Conservation (phyloP, 2,797 vertebrate species). For the Gorsachius magnificus region DNA sequence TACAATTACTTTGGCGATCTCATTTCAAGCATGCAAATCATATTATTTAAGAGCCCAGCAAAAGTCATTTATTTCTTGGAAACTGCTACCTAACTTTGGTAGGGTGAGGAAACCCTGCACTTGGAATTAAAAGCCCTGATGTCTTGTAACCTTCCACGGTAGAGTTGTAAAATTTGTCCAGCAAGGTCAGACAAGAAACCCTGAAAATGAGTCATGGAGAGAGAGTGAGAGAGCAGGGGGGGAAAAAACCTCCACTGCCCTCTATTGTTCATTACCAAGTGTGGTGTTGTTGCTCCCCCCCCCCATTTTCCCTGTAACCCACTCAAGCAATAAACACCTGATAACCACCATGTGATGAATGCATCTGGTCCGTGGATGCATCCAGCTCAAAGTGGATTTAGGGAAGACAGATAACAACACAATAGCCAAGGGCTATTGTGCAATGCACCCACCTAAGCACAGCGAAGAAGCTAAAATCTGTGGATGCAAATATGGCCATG, state of each 20-base stretch:
- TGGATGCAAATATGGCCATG: too few species aligned
- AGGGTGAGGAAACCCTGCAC: background rate
- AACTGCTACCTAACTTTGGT: constrained; percentile 67
- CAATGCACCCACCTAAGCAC: too few species aligned
- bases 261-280: background rate
- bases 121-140: constrained; percentile 47
- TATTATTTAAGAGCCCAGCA: constrained; percentile 77
- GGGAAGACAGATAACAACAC: too few species aligned
- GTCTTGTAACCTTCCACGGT: background rate
- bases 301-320: too few species aligned
- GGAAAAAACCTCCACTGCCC: fast-evolving
- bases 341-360: too few species aligned
- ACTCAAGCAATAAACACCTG: too few species aligned
- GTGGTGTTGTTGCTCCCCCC: too few species aligned
- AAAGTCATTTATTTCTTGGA: constrained; percentile 76
- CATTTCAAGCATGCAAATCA: constrained; percentile 80
- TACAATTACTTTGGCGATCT: constrained; percentile 78
- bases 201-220: background rate
- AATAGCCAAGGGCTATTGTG: too few species aligned
- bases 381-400: too few species aligned
- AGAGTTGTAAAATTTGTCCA: constrained; percentile 39
- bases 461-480: too few species aligned
- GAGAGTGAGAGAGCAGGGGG: background rate
- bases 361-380: too few species aligned
- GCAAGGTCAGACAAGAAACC: constrained; percentile 55